phyloP scores from a whole-genome alignment of 2,888 invertebrate genomes.

The Sinohyriopsis cumingii region DNA sequence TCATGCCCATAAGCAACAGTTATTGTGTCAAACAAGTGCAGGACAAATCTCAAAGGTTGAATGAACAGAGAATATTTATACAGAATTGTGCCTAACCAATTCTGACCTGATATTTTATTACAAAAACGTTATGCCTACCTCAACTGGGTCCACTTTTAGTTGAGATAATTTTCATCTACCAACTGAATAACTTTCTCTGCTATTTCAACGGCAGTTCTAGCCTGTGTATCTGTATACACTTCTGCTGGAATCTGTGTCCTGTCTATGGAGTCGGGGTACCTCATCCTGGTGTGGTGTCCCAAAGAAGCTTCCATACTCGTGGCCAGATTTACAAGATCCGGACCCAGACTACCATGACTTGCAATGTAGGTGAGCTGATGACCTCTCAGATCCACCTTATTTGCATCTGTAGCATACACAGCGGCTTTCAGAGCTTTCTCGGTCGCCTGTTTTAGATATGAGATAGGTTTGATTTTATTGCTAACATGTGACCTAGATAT shows the following conservation, averaged over 20 bases:
- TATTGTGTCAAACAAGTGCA: too few relatives aligned
- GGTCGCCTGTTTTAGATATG: constrained; percentile 3
- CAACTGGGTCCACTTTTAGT: too few relatives aligned
- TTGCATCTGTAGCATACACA: constrained; percentile 6
- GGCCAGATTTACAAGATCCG: constrained; percentile 3
- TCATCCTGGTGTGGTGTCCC: constrained; percentile 16
- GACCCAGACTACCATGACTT: background rate
- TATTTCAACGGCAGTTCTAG: constrained; percentile 9
- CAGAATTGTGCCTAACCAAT: too few relatives aligned
- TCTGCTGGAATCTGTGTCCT: constrained; percentile 18
- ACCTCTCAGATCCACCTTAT: background rate
- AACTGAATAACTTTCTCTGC: constrained; percentile 12
- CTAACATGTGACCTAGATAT: background rate
- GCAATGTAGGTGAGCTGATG: background rate
- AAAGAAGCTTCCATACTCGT: constrained; percentile 4
- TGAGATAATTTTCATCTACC: background rate
- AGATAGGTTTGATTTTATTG: too few relatives aligned
- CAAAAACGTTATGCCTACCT: too few relatives aligned
- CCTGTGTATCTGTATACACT: constrained; percentile 14
- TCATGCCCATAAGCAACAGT: too few relatives aligned
- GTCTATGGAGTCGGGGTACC: constrained; percentile 16
- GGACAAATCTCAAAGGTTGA: too few relatives aligned
- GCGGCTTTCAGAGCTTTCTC: constrained; percentile 20
- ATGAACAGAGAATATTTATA: too few relatives aligned
- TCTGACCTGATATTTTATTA: too few relatives aligned